phyloP scores from a whole-genome alignment of 2,888 invertebrate species.

The Pasiphila rectangulata region DNA sequence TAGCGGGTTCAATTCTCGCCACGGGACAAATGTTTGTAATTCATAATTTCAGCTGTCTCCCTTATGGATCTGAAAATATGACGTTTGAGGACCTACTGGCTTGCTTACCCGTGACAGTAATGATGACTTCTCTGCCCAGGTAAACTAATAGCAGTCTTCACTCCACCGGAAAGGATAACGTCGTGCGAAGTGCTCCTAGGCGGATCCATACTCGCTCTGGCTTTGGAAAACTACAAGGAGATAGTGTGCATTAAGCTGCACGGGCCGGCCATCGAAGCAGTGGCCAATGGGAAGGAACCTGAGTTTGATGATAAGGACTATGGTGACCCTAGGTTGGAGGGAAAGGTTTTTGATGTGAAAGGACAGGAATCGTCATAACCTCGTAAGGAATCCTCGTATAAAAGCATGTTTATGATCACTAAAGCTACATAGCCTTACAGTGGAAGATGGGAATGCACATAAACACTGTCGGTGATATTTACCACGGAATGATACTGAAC shows the following conservation, averaged over 20 bases:
- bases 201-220: constrained; percentile 85
- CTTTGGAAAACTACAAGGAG: constrained; percentile 83
- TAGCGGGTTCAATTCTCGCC: no score
- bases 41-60: no score
- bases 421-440: no score
- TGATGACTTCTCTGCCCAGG: constrained; percentile 69
- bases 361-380: constrained; percentile 66
- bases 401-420: no score
- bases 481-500: no score
- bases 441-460: no score
- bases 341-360: constrained; percentile 78
- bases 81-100: no score
- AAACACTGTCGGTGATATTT: no score
- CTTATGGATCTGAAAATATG: no score
- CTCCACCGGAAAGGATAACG: constrained; percentile 86
- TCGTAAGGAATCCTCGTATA: no score
- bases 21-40: no score
- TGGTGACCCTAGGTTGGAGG: constrained; percentile 53
- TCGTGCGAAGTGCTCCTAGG: constrained; percentile 89
- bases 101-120: neutral
- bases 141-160: constrained; percentile 88
- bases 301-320: constrained; percentile 80
- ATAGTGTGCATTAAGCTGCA: constrained; percentile 84
- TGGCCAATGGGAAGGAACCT: constrained; percentile 57
- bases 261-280: constrained; percentile 60